Conservation (phyloP, 2,888 invertebrate genomes). For the Drosophila cracens region DNA sequence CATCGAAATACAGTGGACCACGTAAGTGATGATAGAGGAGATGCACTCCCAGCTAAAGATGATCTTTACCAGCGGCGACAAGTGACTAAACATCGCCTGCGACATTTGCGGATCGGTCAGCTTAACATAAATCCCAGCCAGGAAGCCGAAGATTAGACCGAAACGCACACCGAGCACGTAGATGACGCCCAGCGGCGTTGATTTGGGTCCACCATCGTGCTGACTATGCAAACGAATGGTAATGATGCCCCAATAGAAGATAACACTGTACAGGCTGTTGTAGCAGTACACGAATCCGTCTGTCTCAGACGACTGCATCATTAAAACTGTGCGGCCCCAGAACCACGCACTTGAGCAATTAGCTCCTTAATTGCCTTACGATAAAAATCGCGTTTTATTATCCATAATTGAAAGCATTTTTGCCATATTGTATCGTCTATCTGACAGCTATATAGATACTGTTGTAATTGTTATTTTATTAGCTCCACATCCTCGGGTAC, state of each 20-base stretch:
- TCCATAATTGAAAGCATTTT: slow-evolving; percentile 27
- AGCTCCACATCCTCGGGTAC: slow-evolving; percentile 58
- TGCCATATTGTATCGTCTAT: slow-evolving; percentile 14
- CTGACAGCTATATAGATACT: slow-evolving; percentile 7
- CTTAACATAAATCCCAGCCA: slow-evolving; percentile 63
- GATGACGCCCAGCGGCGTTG: slow-evolving; percentile 28
- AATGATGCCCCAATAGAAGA: slow-evolving; percentile 66
- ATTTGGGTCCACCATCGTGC: slow-evolving; percentile 39
- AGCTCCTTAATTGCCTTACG: slow-evolving; percentile 20
- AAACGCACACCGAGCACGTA: slow-evolving; percentile 44
- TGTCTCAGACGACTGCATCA: slow-evolving; percentile 18
- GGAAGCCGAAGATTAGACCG: slow-evolving; percentile 51
- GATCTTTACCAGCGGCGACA: slow-evolving; percentile 73
- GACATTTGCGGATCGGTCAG: slow-evolving; percentile 51
- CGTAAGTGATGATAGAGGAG: slow-evolving; percentile 57
- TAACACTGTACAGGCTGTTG: slow-evolving; percentile 59
- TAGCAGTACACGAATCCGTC: slow-evolving; percentile 64
- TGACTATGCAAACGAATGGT: slow-evolving; percentile 55
- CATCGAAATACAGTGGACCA: slow-evolving; percentile 51
- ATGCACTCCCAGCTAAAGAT: slow-evolving; percentile 69
- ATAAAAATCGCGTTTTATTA: slow-evolving; percentile 30
- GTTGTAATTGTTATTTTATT: slow-evolving; percentile 19
- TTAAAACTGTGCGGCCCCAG: background rate
- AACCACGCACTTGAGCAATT: slow-evolving; percentile 9
- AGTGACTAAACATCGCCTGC: slow-evolving; percentile 58